Evolutionary conservation across 2,797 vertebrate species (phyloP), one percentile per base, ranked within the genome.

Genomic region (Bovichtus variegatus): DNA sequence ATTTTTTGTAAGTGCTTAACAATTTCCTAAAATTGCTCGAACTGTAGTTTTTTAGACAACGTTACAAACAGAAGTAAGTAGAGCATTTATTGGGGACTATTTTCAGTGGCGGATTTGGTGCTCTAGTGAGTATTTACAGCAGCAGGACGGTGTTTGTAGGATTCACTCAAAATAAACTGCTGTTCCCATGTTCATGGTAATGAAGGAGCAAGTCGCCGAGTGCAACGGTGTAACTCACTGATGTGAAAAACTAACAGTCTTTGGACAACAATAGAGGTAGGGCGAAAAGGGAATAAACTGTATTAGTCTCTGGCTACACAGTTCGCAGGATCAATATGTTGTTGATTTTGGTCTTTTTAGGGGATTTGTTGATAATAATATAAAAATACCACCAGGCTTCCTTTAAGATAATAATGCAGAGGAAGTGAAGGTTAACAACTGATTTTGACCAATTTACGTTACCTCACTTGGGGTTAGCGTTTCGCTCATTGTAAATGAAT

Each of bases 131-230:
- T 67, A 54, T 71, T 67, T 74, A 36, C 5, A 9, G 29, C 62
- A 72, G 60, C 27, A 81, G 69, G 51, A 55, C 25, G 11, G 29
- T 70, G 71, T 64, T 27, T 75, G 55, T 71, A 36, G 64, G 50
- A 79, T 58, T 47, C 12, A 50, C 34, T 67, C 15, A 63, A 74
- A 70, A 78, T 61, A 58, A 71, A 50, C 57, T 31, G 29, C 62
- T 11, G 11, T 36, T 44, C 9, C 1, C 15, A 21, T 74, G 49
- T 73, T 77, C 46, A 76, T 34, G 4, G 2, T 62, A 73, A 57
- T 74, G 27, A 74, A 71, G 38, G 16, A 23, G 43, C 6, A 21
- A 34, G 40, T 61, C 27, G 78, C 25, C 59, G 40, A 53, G 51
- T 31, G 40, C 44, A 44, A 23, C 6, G 2, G 15, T 38, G 51